These are phyloP conservation scores for Uria lomvia DNA, from an alignment of 2,113 vertebrate genomes.

Conservation along the genomic window DNA sequence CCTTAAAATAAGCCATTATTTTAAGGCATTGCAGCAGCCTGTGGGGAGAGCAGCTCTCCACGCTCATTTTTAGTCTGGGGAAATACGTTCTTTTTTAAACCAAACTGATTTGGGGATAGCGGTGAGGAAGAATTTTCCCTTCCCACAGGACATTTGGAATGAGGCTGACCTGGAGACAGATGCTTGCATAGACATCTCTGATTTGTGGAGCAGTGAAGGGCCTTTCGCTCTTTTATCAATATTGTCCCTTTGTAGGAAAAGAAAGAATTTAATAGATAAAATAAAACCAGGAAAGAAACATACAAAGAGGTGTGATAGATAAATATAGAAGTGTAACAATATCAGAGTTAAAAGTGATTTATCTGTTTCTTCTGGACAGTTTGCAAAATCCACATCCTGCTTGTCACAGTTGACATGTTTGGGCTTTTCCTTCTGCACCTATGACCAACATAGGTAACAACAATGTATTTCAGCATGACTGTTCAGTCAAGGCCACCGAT, in stretches of 20 bases:
- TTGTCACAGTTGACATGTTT: slow-evolving; percentile 67
- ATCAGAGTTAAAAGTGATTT: not conserved
- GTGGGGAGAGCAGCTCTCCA: not conserved
- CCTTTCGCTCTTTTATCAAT: not conserved
- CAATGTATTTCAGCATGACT: not conserved
- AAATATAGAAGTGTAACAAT: not conserved
- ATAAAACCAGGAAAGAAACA: not conserved
- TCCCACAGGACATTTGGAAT: slow-evolving; percentile 75
- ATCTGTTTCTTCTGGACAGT: slow-evolving; percentile 57
- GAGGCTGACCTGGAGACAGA: slow-evolving; percentile 70
- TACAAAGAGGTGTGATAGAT: not conserved
- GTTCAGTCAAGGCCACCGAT: not conserved
- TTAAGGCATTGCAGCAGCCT: not conserved
- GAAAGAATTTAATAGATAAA: not conserved
- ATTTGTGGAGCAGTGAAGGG: slow-evolving; percentile 69
- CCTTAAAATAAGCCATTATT: not conserved
- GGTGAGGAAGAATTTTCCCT: slow-evolving; percentile 50
- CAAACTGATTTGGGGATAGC: not conserved
- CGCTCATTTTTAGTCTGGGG: not conserved
- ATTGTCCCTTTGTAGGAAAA: not conserved
- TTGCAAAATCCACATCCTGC: slow-evolving; percentile 68
- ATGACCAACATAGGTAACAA: slow-evolving; percentile 60
- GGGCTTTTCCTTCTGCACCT: slow-evolving; percentile 66
- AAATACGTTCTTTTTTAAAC: not conserved
- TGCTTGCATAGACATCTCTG: slow-evolving; percentile 65